Evolutionary conservation across 2,113 vertebrate genomes (phyloP).

Genomic region (Melanerpes aurifrons): DNA sequence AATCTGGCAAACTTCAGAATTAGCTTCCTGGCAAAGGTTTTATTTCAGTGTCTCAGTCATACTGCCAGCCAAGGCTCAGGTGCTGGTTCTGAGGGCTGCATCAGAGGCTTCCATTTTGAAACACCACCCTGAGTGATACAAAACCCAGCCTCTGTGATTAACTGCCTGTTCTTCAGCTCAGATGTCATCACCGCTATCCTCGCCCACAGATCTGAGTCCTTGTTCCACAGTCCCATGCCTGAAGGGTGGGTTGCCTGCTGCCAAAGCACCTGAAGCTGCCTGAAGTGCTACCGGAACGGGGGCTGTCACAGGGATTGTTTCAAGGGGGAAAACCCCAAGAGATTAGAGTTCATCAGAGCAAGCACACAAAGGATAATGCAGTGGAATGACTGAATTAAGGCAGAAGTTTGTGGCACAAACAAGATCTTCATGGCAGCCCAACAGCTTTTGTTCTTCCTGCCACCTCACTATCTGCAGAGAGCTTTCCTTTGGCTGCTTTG

Average conservation of each 20-base stretch:
- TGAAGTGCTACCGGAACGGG: neutral
- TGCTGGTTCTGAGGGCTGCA: neutral
- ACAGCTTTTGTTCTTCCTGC: neutral
- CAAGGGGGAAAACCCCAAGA: neutral
- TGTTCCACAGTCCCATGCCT: neutral
- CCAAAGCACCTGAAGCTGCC: neutral
- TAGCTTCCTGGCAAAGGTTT: neutral
- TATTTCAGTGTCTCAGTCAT: neutral
- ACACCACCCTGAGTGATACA: neutral
- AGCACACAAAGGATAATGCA: neutral
- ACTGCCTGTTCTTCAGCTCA: neutral
- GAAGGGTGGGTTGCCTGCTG: neutral
- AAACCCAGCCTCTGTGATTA: neutral
- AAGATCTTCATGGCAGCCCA: neutral
- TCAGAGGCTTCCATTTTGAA: neutral
- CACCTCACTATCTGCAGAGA: neutral
- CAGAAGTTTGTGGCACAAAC: constrained; percentile 6
- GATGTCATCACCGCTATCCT: neutral
- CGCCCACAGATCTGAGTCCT: too few relatives aligned
- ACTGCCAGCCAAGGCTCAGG: neutral
- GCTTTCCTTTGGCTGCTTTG: neutral
- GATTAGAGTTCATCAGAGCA: fast-evolving
- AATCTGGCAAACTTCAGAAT: neutral
- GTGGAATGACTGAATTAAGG: neutral
- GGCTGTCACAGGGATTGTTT: neutral